Percentiles rank a stretch among this genome's conserved stretches.
Evolutionary conservation across 1,140 invertebrate genomes (phyloP).

Genomic region (Drosophila setifemur): DNA sequence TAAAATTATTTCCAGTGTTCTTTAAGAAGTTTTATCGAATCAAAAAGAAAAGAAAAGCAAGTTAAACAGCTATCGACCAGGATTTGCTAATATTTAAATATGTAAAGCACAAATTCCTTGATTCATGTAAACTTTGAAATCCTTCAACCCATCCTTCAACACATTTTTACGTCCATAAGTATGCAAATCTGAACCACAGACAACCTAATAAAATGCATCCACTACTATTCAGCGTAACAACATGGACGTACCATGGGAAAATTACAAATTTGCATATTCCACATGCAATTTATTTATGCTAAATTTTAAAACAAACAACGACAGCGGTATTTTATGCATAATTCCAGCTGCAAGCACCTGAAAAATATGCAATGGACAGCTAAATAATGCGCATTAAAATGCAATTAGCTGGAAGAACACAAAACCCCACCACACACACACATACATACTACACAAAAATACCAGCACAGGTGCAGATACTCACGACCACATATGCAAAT

Average conservation of each 20-base stretch:
- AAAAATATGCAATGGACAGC: constrained; percentile 31
- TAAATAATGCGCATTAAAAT: constrained; percentile 68
- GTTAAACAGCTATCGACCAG: too few species aligned
- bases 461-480: neutral
- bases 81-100: too few species aligned
- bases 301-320: constrained; percentile 33
- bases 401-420: constrained; percentile 56
- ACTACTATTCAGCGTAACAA: constrained; percentile 33
- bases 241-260: neutral
- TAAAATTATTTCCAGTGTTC: too few species aligned
- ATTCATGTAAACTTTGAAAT: neutral
- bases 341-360: constrained; percentile 39
- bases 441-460: neutral
- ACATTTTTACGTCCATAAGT: neutral
- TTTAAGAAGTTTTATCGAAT: too few species aligned
- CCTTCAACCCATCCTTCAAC: neutral
- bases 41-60: neutral
- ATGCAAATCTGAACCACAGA: constrained; percentile 22
- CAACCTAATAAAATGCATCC: constrained; percentile 55
- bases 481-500: constrained; percentile 31
- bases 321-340: constrained; percentile 44
- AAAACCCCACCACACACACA: neutral
- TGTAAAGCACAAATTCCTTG: neutral
- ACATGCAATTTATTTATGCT: constrained; percentile 49
- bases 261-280: constrained; percentile 59